Evolutionary conservation across 1,140 invertebrate genomes (phyloP).

Genomic region (Parapsyche elsis): DNA sequence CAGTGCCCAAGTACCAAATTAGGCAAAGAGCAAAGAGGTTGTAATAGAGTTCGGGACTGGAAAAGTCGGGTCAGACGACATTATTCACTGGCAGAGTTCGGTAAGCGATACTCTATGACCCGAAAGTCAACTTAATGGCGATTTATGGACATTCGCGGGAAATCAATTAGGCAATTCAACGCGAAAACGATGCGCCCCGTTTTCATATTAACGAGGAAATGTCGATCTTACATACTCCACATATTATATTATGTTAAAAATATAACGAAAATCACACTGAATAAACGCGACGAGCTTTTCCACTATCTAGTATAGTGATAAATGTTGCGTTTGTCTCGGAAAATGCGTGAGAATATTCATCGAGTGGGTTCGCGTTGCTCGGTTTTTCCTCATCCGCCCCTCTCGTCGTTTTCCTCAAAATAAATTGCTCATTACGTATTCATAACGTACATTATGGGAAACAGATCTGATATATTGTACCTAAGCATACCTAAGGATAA

Average conservation of each 20-base stretch:
- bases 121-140: conserved; percentile 46
- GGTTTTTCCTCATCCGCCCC: not conserved
- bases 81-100: conserved; percentile 45
- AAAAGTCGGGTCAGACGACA: conserved; percentile 28
- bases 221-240: too few relatives aligned
- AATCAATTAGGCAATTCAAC: conserved; percentile 52
- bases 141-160: conserved; percentile 48
- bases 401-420: not conserved
- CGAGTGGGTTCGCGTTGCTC: not conserved
- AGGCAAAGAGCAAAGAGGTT: not conserved
- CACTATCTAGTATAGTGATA: too few relatives aligned
- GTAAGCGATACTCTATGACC: conserved; percentile 54
- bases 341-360: too few relatives aligned
- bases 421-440: conserved; percentile 55
- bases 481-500: conserved; percentile 38
- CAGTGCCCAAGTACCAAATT: not conserved
- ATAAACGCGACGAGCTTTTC: too few relatives aligned
- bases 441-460: conserved; percentile 54
- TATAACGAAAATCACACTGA: too few relatives aligned
- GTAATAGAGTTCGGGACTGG: not conserved
- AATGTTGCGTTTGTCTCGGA: too few relatives aligned
- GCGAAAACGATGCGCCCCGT: not conserved
- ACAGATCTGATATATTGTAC: conserved; percentile 54
- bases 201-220: too few relatives aligned
- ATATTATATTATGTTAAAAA: too few relatives aligned